These are phyloP conservation scores for Artibeus jamaicensis DNA, from an alignment of 2,797 vertebrate species.

Conservation along the genomic window DNA sequence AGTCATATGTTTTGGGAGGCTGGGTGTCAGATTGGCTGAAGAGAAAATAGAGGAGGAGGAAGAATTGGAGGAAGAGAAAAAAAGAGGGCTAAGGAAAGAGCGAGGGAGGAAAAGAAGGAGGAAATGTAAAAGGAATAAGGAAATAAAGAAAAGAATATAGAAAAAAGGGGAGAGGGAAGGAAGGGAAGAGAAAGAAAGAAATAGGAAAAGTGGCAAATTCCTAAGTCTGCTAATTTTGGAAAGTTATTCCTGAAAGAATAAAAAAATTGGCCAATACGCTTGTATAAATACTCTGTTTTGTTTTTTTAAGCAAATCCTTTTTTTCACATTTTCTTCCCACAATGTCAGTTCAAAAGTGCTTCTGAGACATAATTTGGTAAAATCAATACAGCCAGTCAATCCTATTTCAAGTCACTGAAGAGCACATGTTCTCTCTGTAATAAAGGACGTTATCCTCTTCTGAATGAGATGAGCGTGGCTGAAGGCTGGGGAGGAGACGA, in stretches of 20 bases:
- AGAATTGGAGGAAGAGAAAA: background rate
- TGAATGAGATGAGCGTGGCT: constrained; percentile 60
- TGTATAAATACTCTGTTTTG: background rate
- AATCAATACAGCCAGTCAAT: constrained; percentile 71
- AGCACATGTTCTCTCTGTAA: constrained; percentile 66
- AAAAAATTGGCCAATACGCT: background rate
- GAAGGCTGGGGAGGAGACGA: constrained; percentile 63
- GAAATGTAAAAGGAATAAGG: background rate
- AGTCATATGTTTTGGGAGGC: background rate
- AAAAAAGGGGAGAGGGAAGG: background rate
- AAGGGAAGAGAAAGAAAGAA: background rate
- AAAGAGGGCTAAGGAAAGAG: background rate
- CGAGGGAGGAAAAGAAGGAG: background rate
- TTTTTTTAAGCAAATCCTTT: background rate
- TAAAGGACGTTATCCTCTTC: constrained; percentile 61
- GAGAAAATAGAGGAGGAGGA: background rate
- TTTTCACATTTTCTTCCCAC: background rate
- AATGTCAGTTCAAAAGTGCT: constrained; percentile 56
- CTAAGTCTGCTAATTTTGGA: background rate
- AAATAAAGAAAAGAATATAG: background rate
- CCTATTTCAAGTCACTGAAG: constrained; percentile 60
- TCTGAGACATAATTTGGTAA: constrained; percentile 52
- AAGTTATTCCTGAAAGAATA: background rate
- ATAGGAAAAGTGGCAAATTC: background rate
- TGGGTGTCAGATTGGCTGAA: background rate